A percentile compares a stretch with the other conserved stretches of the same genome.
Conservation (phyloP, 2,113 vertebrate genomes). For the Gobiocypris rarus region DNA sequence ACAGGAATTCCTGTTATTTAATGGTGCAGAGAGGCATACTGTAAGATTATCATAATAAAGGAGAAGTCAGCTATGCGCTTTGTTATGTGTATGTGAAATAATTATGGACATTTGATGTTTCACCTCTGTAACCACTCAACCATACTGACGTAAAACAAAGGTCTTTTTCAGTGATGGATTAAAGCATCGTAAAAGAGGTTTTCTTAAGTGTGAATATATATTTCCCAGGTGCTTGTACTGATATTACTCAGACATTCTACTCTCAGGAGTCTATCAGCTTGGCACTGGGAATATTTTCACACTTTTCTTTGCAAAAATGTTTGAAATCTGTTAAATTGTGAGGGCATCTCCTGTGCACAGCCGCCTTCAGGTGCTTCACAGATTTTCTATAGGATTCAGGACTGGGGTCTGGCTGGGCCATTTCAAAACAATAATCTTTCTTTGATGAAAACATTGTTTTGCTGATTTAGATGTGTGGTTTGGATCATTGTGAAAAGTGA, state of each 20-base stretch:
- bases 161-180: conserved; percentile 7
- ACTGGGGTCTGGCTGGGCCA: no score
- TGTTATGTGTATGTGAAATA: not conserved
- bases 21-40: not conserved
- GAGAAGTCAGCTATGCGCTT: not conserved
- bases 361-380: no score
- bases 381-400: no score
- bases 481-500: no score
- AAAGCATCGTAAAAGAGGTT: not conserved
- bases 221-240: conserved; percentile 13
- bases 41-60: not conserved
- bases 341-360: no score
- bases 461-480: no score
- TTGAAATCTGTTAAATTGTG: no score
- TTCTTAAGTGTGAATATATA: not conserved
- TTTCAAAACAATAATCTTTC: no score
- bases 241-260: not conserved
- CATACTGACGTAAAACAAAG: not conserved
- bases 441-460: no score
- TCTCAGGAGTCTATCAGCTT: no score
- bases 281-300: no score
- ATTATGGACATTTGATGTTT: conserved; percentile 1
- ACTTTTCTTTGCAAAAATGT: no score
- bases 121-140: not conserved
- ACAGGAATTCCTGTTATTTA: not conserved